Base-by-base conservation (phyloP, 2,888 invertebrate species). In the Macrosiphum euphorbiae region DNA sequence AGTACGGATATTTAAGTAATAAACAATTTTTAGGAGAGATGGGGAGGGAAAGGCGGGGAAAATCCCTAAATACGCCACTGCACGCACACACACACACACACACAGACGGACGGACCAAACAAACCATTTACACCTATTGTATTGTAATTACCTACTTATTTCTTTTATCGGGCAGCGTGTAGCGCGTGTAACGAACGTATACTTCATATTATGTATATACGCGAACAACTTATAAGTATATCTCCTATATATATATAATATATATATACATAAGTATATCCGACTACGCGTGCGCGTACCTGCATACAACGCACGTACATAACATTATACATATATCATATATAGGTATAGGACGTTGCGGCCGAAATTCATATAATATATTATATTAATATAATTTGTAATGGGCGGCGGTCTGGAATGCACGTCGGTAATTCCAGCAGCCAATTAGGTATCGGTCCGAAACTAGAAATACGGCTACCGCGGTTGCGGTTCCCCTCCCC, bases 391-490 rank as follows among this genome's bases (percentile, higher is more conserved):
- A 67, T 90, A 94, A 94, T 94, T 94, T 90, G 94, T 94, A 94
- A 94, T 94, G 94, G 94, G 94, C 94, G 92, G 92, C 92, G 94
- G 90, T 90, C 90, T 24, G 94, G 94, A 94, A 94, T 94, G 94
- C 67, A 86, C 90, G 85, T 86, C 90, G 61, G 94, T n/a, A 86
- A 86, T 67, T 90, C 90, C 86, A 90, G 85, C 90, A 90, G 85
- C 94, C 94, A 94, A 94, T 94, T 94, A 94, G 90, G 94, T 86
- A 90, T 90, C 94, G 94, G 67, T 41, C 90, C 94, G 52, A 87
- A 87, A 94, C 94, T 94, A 61, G 93, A 90, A 93, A 90, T 94
- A 94, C 90, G 61, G 86, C 90, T 94, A 94, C 94, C 50, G 90
- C 1, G 86, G 90, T 94, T 35, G 89, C 89, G 24, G 89, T 93